A percentile compares a stretch with the other conserved stretches of the same genome.
phyloP scores from a whole-genome alignment of 2,797 vertebrate genomes.

The Cetoscarus ocellatus region DNA sequence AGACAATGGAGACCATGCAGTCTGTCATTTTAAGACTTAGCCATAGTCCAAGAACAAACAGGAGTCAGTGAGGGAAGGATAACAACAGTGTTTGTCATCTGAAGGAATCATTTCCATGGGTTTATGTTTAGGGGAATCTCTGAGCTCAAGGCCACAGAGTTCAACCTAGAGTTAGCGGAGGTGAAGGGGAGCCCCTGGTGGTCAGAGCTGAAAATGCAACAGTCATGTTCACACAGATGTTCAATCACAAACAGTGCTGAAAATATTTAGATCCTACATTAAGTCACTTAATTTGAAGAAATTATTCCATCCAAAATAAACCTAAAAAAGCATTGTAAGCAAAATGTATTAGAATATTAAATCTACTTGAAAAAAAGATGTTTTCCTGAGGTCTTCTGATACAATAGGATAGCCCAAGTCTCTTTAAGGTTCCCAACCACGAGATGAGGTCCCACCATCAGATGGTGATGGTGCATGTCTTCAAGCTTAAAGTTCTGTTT shows the following conservation, averaged over 20 bases:
- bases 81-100: slow-evolving; percentile 54
- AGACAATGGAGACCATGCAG: slow-evolving; percentile 45
- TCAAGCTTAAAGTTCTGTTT: too few species aligned
- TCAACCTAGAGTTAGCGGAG: slow-evolving; percentile 54
- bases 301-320: neutral
- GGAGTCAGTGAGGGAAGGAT: slow-evolving; percentile 54
- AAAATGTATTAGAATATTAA: too few species aligned
- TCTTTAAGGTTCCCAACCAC: too few species aligned
- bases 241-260: neutral
- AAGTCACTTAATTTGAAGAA: too few species aligned
- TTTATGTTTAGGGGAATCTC: slow-evolving; percentile 66
- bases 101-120: slow-evolving; percentile 63
- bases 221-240: neutral
- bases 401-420: too few species aligned
- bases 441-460: too few species aligned
- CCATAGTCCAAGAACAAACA: slow-evolving; percentile 20
- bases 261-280: neutral
- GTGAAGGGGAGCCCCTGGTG: slow-evolving; percentile 79
- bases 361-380: neutral
- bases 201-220: slow-evolving; percentile 49
- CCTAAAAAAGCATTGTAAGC: neutral
- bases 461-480: too few species aligned
- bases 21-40: slow-evolving; percentile 40
- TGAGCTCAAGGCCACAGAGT: slow-evolving; percentile 59
- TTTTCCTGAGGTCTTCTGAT: neutral